These are phyloP conservation scores for Arvicanthis niloticus DNA, from an alignment of 2,113 vertebrate species.

Conservation along the genomic window DNA sequence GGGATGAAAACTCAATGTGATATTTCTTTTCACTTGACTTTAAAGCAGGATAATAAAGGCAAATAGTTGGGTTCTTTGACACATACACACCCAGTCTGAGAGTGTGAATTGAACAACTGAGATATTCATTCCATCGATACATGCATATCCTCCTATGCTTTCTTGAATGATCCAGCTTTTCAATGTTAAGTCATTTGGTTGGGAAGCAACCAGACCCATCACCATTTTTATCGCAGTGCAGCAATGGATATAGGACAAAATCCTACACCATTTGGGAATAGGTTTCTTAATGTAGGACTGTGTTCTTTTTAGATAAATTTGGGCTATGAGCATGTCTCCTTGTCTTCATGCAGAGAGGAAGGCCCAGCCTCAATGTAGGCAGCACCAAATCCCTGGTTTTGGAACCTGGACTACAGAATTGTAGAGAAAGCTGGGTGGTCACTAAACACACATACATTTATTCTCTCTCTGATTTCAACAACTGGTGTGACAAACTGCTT, in stretches of 20 bases:
- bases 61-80: not conserved
- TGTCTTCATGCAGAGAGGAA: not conserved
- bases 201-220: not conserved
- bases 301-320: not conserved
- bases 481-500: not conserved
- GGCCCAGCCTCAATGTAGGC: not conserved
- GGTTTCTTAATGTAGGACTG: not conserved
- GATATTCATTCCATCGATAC: not conserved
- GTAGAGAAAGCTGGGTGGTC: not conserved
- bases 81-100: not conserved
- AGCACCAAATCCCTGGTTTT: not conserved
- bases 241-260: not conserved
- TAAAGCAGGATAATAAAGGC: slow-evolving; percentile 14
- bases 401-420: not conserved
- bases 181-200: not conserved
- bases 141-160: slow-evolving; percentile 48
- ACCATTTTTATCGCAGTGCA: not conserved
- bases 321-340: not conserved
- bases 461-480: not conserved
- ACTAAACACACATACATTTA: not conserved
- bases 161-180: not conserved
- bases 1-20: not conserved
- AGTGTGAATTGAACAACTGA: slow-evolving; percentile 47
- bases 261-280: not conserved
- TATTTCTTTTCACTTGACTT: slow-evolving; percentile 16